Conservation (phyloP, 2,888 invertebrate genomes). For the Cyclophora albipunctata region DNA sequence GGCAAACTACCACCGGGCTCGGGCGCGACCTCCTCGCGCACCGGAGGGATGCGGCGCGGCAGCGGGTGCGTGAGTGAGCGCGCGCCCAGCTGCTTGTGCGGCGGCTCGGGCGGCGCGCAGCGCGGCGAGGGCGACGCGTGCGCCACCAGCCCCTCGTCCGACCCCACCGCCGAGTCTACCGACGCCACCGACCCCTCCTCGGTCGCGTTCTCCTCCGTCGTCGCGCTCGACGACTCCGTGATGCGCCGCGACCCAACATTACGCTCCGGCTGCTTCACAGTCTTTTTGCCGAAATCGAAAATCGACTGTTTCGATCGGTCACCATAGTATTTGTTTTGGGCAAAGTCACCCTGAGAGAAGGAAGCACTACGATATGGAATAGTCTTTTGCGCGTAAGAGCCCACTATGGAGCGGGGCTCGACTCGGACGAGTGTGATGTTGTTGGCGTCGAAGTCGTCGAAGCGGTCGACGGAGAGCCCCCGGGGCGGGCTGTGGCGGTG, state of each 20-base stretch:
- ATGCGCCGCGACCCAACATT: constrained; percentile 43
- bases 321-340: constrained; percentile 68
- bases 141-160: constrained; percentile 71
- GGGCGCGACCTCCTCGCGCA: constrained; percentile 48
- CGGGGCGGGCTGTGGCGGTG: constrained; percentile 70
- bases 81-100: constrained; percentile 65
- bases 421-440: constrained; percentile 72
- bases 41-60: constrained; percentile 61
- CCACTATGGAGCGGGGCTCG: constrained; percentile 76
- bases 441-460: constrained; percentile 63
- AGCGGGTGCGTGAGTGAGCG: constrained; percentile 70
- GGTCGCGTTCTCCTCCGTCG: constrained; percentile 52
- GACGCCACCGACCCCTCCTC: constrained; percentile 72
- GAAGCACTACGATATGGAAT: constrained; percentile 89
- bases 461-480: constrained; percentile 64
- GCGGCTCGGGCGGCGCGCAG: constrained; percentile 63
- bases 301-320: constrained; percentile 53
- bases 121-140: constrained; percentile 59
- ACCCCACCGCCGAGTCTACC: constrained; percentile 76
- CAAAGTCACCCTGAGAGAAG: constrained; percentile 89
- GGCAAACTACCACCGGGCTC: constrained; percentile 58
- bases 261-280: constrained; percentile 34
- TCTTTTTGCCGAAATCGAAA: constrained; percentile 59
- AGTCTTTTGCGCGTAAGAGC: constrained; percentile 78
- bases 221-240: constrained; percentile 42